Conservation (phyloP, 2,888 invertebrate genomes). For the Drosophila borborema region DNA sequence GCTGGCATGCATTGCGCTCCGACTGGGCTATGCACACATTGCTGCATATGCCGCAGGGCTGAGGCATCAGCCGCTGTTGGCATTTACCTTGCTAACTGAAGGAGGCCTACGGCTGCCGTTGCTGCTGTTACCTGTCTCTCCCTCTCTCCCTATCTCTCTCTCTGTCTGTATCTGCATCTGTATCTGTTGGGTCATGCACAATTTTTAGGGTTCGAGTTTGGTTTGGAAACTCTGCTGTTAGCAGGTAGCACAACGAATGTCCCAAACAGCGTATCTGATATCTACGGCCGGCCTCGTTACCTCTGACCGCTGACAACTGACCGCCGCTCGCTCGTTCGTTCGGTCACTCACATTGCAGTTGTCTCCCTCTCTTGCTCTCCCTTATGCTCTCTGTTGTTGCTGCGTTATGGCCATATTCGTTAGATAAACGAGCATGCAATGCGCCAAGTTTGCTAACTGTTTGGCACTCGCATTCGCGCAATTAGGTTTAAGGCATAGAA, state of each 20-base stretch:
- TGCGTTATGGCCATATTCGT: conserved; percentile 30
- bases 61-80: conserved; percentile 14
- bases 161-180: not conserved
- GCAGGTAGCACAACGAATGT: conserved; percentile 24
- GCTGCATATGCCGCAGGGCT: not conserved
- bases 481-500: conserved; percentile 18
- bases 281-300: conserved; percentile 25
- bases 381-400: not conserved
- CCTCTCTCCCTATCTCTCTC: not conserved
- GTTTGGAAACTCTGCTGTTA: conserved; percentile 12
- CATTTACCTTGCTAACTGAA: conserved; percentile 35
- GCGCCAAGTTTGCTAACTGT: conserved; percentile 48
- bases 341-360: conserved; percentile 44
- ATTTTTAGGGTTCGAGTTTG: conserved; percentile 1
- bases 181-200: not conserved
- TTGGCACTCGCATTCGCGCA: conserved; percentile 26
- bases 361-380: conserved; percentile 3
- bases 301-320: conserved; percentile 40
- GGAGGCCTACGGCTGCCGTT: conserved; percentile 3
- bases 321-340: conserved; percentile 8
- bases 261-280: conserved; percentile 20
- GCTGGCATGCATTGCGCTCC: conserved; percentile 9
- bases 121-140: not conserved
- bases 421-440: conserved; percentile 57
- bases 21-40: conserved; percentile 1